Evolutionary conservation across 2,113 vertebrate genomes (phyloP).

Genomic region (Spermophilus dauricus): DNA sequence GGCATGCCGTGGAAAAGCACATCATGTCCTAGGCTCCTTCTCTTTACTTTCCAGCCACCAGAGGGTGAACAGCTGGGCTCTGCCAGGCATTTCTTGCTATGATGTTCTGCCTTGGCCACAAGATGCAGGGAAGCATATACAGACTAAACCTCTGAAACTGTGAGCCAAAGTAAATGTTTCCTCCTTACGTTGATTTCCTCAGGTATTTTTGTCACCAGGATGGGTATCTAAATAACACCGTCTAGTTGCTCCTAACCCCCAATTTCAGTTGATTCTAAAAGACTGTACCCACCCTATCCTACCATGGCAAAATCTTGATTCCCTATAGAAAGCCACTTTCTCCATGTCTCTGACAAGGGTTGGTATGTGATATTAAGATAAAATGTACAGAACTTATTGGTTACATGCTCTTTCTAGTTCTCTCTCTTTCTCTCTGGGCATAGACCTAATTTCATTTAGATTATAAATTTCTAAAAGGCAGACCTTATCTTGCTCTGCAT

Average conservation of each 20-base stretch:
- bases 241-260: background rate
- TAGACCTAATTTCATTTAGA: slow-evolving; percentile 26
- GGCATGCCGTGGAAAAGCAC: background rate
- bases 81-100: background rate
- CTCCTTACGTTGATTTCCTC: background rate
- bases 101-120: background rate
- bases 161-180: background rate
- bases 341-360: background rate
- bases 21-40: background rate
- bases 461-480: background rate
- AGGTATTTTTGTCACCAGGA: background rate
- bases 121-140: background rate
- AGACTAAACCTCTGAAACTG: background rate
- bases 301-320: background rate
- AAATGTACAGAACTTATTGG: background rate
- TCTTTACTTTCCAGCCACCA: background rate
- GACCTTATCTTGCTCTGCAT: background rate
- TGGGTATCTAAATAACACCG: background rate
- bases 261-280: slow-evolving; percentile 1
- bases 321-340: background rate
- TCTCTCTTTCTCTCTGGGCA: background rate
- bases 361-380: background rate
- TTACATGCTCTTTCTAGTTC: background rate
- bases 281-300: background rate
- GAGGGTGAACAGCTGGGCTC: background rate